Percentiles rank a stretch among this genome's conserved stretches.
Evolutionary conservation across 2,113 vertebrate species (phyloP).

Genomic region (Tenebrosternarchus preto): DNA sequence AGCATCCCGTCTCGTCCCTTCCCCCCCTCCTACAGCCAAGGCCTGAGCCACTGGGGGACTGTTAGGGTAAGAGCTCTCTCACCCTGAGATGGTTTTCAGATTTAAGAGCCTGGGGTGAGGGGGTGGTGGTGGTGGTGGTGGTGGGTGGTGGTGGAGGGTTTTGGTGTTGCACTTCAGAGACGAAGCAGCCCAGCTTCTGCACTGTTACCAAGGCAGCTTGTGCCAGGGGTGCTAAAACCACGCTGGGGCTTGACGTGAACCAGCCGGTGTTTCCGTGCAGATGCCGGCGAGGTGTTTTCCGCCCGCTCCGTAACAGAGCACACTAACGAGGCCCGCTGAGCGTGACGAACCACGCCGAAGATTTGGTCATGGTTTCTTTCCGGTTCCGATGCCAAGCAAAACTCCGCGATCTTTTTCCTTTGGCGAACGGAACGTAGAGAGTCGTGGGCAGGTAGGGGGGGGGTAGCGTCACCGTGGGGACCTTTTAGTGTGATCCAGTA

Average conservation of each 20-base stretch:
- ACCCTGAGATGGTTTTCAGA: constrained; percentile 69
- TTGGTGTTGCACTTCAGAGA: constrained; percentile 42
- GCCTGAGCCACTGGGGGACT: constrained; percentile 60
- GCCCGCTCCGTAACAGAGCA: constrained; percentile 49
- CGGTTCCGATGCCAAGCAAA: constrained; percentile 44
- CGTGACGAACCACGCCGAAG: constrained; percentile 39
- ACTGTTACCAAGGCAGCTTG: constrained; percentile 26
- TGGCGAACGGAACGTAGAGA: constrained; percentile 26
- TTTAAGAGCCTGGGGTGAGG: constrained; percentile 60
- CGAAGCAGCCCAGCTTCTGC: constrained; percentile 16
- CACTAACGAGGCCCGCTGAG: constrained; percentile 46
- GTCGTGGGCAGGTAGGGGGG: background rate
- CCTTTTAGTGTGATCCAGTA: background rate
- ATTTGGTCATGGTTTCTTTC: constrained; percentile 14
- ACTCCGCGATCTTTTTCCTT: constrained; percentile 34
- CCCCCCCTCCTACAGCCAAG: constrained; percentile 31
- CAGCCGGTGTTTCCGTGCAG: too few relatives aligned
- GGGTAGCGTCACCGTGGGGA: background rate
- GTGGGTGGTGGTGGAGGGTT: too few relatives aligned
- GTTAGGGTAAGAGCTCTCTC: constrained; percentile 63
- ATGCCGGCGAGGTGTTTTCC: constrained; percentile 59
- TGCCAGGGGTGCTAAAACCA: constrained; percentile 15
- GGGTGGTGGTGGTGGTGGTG: too few relatives aligned
- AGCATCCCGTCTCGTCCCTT: constrained; percentile 16
- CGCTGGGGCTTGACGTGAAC: constrained; percentile 19